Evolutionary conservation across 2,797 vertebrate genomes (phyloP).

Genomic region (Gastrophryne carolinensis): DNA sequence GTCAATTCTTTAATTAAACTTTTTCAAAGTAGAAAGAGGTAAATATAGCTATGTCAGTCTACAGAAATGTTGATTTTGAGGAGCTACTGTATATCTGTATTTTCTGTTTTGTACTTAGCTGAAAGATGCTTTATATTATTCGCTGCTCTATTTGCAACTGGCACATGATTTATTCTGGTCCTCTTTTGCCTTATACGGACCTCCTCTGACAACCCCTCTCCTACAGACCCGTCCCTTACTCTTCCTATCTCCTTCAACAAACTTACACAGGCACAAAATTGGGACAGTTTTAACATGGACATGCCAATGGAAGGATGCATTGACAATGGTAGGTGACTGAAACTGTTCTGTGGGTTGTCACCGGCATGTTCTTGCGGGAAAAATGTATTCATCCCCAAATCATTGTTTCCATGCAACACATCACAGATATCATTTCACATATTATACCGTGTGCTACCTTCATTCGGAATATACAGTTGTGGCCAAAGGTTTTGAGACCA

Average conservation of each 20-base stretch:
- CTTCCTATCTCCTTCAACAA: slow-evolving; percentile 85
- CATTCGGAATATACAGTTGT: background rate
- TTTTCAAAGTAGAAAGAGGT: too few species aligned
- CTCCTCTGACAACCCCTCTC: slow-evolving; percentile 64
- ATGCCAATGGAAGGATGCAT: slow-evolving; percentile 81
- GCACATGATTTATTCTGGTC: slow-evolving; percentile 61
- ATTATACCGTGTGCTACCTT: background rate
- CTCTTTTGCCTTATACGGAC: slow-evolving; percentile 63
- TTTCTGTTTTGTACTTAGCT: background rate
- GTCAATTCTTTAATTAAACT: too few species aligned
- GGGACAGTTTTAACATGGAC: slow-evolving; percentile 80
- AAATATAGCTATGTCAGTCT: too few species aligned
- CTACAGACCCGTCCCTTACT: slow-evolving; percentile 84
- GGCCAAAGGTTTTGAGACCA: too few species aligned
- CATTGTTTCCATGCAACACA: background rate
- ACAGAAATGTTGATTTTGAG: too few species aligned
- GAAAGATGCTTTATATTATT: background rate
- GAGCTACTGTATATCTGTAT: too few species aligned
- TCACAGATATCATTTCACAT: background rate
- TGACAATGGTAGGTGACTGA: slow-evolving; percentile 83
- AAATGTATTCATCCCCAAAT: background rate
- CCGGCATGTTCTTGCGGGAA: slow-evolving; percentile 15
- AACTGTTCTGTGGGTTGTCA: slow-evolving; percentile 1
- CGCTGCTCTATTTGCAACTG: slow-evolving; percentile 16
- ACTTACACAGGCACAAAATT: slow-evolving; percentile 87